Percentiles rank a stretch among this genome's conserved stretches.
Evolutionary conservation across 2,888 invertebrate species (phyloP).

Genomic region (Trichopria drosophilae): DNA sequence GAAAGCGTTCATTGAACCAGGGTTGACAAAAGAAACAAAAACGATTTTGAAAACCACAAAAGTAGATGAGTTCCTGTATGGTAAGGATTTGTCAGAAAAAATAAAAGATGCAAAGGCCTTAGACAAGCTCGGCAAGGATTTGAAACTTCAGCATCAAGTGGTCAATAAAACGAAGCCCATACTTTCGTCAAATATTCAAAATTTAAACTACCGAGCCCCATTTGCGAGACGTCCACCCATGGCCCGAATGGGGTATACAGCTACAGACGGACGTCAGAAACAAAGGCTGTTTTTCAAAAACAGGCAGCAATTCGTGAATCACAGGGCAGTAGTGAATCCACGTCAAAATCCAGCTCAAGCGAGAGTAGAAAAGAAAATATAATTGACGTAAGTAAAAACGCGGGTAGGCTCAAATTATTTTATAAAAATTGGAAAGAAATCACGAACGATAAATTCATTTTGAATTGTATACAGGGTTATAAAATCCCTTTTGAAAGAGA

Average conservation of each 20-base stretch:
- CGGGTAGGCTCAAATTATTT: not conserved
- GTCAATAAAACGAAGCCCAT: no score
- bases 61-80: conserved; percentile 6
- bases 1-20: conserved; percentile 28
- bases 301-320: conserved; percentile 5
- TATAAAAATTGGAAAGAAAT: not conserved
- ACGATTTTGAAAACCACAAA: conserved; percentile 13
- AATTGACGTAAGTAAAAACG: not conserved
- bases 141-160: conserved; percentile 10
- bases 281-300: conserved; percentile 3
- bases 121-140: conserved; percentile 6
- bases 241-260: conserved; percentile 2
- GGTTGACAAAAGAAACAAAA: conserved; percentile 12
- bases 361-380: no score
- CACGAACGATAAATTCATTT: conserved; percentile 2
- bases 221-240: conserved; percentile 11
- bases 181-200: conserved; percentile 5
- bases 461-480: not conserved
- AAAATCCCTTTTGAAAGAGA: no score
- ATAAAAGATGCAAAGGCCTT: conserved; percentile 20
- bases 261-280: not conserved
- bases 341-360: no score
- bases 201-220: conserved; percentile 19
- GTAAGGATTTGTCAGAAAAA: not conserved
- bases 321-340: not conserved